Percentiles rank a stretch among this genome's conserved stretches.
phyloP scores from a whole-genome alignment of 2,113 vertebrate species.

The Ptilorrhoa leucosticta region DNA sequence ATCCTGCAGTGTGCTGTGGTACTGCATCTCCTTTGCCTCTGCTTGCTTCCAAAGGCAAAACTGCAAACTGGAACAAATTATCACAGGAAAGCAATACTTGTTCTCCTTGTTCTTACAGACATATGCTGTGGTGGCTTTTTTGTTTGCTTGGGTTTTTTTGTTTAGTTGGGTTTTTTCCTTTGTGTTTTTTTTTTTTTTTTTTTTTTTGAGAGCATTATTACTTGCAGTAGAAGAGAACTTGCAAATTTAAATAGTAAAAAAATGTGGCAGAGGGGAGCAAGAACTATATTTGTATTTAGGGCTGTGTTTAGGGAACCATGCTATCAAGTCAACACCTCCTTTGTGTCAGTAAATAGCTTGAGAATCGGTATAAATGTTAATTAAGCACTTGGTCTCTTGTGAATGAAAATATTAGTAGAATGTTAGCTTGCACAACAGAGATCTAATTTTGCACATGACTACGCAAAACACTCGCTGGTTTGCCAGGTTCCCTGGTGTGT shows the following conservation, averaged over 20 bases:
- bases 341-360: conserved; percentile 39
- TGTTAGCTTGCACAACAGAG: conserved; percentile 11
- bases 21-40: not conserved
- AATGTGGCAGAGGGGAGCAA: not conserved
- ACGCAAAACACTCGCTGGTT: not conserved
- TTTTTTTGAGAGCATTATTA: not conserved
- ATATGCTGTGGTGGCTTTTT: not conserved
- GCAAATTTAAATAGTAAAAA: not conserved
- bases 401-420: conserved; percentile 53
- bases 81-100: not conserved
- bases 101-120: not conserved
- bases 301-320: not conserved
- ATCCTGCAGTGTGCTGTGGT: rapidly evolving
- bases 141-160: not conserved
- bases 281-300: not conserved
- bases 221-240: not conserved
- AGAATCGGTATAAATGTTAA: conserved; percentile 31
- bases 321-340: not conserved
- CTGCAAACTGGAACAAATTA: not conserved
- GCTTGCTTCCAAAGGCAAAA: not conserved
- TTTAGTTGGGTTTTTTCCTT: not conserved
- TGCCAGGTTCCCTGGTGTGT: not conserved
- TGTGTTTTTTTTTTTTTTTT: not conserved
- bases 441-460: conserved; percentile 48
- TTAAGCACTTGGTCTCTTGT: conserved; percentile 32